Base-by-base conservation (phyloP, 2,113 vertebrate genomes). In the Grantiella picta region DNA sequence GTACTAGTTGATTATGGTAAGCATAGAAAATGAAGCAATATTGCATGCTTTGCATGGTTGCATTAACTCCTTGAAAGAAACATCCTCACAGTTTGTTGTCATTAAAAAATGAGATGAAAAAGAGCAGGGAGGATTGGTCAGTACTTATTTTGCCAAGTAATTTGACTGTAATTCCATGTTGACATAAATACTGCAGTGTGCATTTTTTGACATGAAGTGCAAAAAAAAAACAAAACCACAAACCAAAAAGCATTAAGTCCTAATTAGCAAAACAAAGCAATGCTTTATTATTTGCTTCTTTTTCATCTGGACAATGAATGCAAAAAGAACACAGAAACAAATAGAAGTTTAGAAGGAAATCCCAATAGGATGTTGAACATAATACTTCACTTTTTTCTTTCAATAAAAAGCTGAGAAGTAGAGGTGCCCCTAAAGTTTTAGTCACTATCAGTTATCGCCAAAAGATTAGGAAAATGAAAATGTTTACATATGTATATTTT, bases 241-340 rank as follows among this genome's bases (percentile, higher is more conserved):
- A 42, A 42, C 42, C 54, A 75, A 95, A 93, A 96, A 92, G 31
- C 36, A 5, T 50, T 50, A 77, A 95, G 76, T 52, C 91, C 96
- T 79, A 90, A 92, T 95, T 97, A 97, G 96, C 97, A 98, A 98
- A 97, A 97, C 94, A 97, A 98, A 97, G 96, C 82, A 93, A 96
- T 89, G 88, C 93, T 98, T 97, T 97, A 98, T 98, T 97, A 90
- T 86, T 98, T 16, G 56, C 49, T 97, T 94, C 47, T 86, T 95
- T 95, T 88, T 79, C 78, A 64, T 94, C 89, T 82, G 82, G 86
- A 96, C 96, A 97, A 97, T 84, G 88, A 92, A 95, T 77, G 96
- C 90, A 96, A 97, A 97, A 97, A 91, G 81, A 96, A 95, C 95
- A 94, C 52, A 97, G 82, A 97, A 97, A 96, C 92, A 93, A 91